These are phyloP conservation scores for Rhegmatorhina hoffmannsi DNA, from an alignment of 2,113 vertebrate species.

Conservation along the genomic window DNA sequence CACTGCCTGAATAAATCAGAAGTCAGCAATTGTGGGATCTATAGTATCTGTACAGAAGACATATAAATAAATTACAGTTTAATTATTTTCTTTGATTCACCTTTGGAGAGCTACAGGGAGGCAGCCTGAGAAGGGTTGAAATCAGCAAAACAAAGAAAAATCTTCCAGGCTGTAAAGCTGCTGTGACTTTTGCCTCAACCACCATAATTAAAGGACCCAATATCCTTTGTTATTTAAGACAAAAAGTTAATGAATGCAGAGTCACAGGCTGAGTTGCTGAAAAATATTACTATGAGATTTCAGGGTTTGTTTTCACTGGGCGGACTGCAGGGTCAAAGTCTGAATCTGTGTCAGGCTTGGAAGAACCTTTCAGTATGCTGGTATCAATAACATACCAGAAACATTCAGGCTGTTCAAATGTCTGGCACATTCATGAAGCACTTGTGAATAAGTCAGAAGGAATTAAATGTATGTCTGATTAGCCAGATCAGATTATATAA, in stretches of 20 bases:
- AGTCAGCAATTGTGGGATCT: not conserved
- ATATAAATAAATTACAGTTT: conserved; percentile 22
- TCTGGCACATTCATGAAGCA: not conserved
- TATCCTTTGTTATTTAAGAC: conserved; percentile 38
- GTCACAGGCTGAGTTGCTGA: not conserved
- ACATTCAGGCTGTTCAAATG: not conserved
- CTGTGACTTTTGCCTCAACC: not conserved
- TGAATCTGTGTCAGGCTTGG: not conserved
- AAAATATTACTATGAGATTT: not conserved
- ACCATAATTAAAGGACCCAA: not conserved
- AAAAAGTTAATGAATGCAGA: conserved; percentile 11
- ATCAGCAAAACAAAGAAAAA: not conserved
- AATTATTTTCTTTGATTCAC: conserved; percentile 35
- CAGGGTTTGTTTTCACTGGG: not conserved
- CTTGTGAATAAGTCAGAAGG: not conserved
- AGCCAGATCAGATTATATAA: conserved; percentile 23
- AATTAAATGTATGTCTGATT: conserved; percentile 45
- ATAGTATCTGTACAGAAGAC: not conserved
- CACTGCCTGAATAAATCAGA: not conserved
- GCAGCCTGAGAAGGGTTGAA: not conserved
- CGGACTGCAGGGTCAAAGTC: not conserved
- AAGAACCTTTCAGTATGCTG: conserved; percentile 19
- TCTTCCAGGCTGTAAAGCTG: not conserved
- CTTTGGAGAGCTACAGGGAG: not conserved
- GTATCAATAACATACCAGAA: not conserved